phyloP scores from a whole-genome alignment of 2,113 vertebrate genomes.

The Puffinus mauretanicus region DNA sequence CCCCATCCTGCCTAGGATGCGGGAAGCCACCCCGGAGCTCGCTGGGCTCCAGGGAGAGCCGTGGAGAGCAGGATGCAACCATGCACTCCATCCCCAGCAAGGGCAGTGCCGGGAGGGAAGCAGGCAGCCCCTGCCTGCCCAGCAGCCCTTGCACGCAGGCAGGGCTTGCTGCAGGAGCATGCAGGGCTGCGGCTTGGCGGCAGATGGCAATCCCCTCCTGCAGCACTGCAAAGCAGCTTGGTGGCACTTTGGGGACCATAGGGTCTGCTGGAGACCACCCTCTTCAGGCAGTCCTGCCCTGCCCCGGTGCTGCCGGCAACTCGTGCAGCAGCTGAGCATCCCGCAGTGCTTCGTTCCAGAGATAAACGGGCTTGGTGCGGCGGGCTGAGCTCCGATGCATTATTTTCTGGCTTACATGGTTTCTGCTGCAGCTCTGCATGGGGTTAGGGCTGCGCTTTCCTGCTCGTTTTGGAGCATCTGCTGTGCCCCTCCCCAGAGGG shows the following conservation, averaged over 20 bases:
- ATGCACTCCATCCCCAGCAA: background rate
- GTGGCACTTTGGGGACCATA: background rate
- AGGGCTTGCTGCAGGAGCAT: background rate
- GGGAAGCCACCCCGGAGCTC: rapidly evolving
- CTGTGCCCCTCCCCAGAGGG: background rate
- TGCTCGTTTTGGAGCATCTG: rapidly evolving
- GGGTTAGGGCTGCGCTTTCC: background rate
- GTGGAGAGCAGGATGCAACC: background rate
- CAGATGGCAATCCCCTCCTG: slow-evolving; percentile 58
- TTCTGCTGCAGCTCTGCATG: background rate
- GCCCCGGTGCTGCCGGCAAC: background rate
- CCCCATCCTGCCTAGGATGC: background rate
- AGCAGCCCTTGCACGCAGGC: background rate
- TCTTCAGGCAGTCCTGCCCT: background rate
- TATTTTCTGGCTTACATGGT: rapidly evolving
- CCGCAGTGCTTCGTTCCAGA: rapidly evolving
- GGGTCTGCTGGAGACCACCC: background rate
- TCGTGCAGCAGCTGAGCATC: background rate
- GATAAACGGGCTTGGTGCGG: rapidly evolving
- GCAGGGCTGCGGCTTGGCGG: slow-evolving; percentile 43
- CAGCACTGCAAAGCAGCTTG: background rate
- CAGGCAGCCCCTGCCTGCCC: background rate
- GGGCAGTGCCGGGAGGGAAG: background rate
- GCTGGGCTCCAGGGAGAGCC: background rate
- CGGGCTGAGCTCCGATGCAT: rapidly evolving